Percentiles rank a stretch among this genome's conserved stretches.
Conservation (phyloP, 1,140 invertebrate species). For the Heliconius eleuchia region DNA sequence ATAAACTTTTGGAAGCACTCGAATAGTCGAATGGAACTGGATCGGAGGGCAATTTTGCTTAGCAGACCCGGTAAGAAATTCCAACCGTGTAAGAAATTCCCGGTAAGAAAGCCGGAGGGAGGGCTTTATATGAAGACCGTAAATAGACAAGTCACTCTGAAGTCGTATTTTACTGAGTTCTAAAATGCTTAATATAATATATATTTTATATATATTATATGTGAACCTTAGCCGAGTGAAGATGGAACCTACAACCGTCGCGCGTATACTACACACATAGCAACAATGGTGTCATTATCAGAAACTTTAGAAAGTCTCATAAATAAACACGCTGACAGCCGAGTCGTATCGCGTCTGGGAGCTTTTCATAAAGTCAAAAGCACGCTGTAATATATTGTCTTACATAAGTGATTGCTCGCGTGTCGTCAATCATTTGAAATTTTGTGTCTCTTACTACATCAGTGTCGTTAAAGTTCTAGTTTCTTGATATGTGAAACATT, state of each 20-base stretch:
- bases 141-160: too few species aligned
- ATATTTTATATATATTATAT: neutral
- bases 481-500: too few species aligned
- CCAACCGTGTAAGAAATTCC: too few species aligned
- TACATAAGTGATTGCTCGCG: conserved; percentile 7
- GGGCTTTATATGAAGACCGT: too few species aligned
- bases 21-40: too few species aligned
- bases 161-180: too few species aligned
- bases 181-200: too few species aligned
- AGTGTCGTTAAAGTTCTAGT: too few species aligned
- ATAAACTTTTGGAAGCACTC: too few species aligned
- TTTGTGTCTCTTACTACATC: neutral
- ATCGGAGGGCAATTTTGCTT: too few species aligned
- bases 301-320: neutral
- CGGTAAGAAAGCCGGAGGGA: too few species aligned
- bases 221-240: neutral
- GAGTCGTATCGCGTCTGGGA: neutral
- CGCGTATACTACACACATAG: neutral
- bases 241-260: neutral
- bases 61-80: too few species aligned
- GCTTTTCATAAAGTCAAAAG: conserved; percentile 4
- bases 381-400: conserved; percentile 3
- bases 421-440: neutral
- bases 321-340: neutral
- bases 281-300: neutral